Conservation (phyloP, 2,888 invertebrate species). For the Scaptomyza reducta region DNA sequence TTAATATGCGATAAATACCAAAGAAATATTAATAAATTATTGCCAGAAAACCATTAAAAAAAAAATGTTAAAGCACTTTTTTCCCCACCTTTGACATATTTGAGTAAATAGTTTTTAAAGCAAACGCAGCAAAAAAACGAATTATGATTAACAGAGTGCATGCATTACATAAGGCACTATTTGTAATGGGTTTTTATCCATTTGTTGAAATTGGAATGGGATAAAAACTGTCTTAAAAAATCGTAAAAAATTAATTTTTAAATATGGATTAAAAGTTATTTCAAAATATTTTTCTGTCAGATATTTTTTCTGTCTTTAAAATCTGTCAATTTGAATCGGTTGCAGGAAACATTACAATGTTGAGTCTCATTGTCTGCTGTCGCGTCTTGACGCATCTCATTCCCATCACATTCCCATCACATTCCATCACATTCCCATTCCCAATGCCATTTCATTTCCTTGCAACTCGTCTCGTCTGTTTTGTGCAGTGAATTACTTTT, state of each 20-base stretch:
- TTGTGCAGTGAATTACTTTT: slow-evolving; percentile 74
- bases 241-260: no score
- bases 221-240: no score
- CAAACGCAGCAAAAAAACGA: neutral
- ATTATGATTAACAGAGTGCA: no score
- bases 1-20: slow-evolving; percentile 48
- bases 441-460: slow-evolving; percentile 9
- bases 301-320: neutral
- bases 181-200: no score
- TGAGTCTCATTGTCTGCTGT: slow-evolving; percentile 12
- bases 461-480: slow-evolving; percentile 36
- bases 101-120: slow-evolving; percentile 13
- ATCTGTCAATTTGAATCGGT: slow-evolving; percentile 44
- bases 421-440: no score
- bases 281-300: no score
- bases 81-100: slow-evolving; percentile 15
- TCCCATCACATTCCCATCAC: no score
- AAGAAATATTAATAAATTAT: slow-evolving; percentile 40
- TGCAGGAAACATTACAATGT: slow-evolving; percentile 29
- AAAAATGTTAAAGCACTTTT: slow-evolving; percentile 9
- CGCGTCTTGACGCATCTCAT: neutral
- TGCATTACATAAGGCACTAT: no score
- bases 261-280: no score
- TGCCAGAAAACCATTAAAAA: slow-evolving; percentile 2
- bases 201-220: no score